Evolutionary conservation across 92 coral and sea anemone species (phyloP), one percentile per base, ranked within the genome.

Genomic region (Bergia puertoricense): DNA sequence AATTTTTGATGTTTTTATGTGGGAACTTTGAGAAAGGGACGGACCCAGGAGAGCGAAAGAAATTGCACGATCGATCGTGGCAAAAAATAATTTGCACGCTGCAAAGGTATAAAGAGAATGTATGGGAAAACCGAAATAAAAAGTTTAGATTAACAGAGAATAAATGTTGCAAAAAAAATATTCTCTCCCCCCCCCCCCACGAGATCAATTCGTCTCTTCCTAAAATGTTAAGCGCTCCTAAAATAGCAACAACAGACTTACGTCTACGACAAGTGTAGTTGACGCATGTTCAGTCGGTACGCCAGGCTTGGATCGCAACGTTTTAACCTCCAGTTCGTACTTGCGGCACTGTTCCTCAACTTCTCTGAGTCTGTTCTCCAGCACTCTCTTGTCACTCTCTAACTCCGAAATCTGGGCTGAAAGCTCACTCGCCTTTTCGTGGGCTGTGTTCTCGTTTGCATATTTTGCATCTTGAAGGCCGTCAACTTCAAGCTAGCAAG

Each of bases 211-310:
- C 30, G 30, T 30, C 30, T 30, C 30, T 30, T 30, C 30, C 30
- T 30, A 30, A 30, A 30, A 30, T 30, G 30, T 30, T 30, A 30
- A 30, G 30, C 30, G 30, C 46, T 13, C 13, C 54, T 54, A 11
- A 54, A 10, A 54, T 54, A 54, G 14, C 59, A 13, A 8, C 18
- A 54, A 13, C 59, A 40, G 6, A 84, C 87, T 69, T 84, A 92
- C 94, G 50, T 93, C 96, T 65, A 95, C 76, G 46, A 92, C 88
- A n/a, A 95, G 85, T 18, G 98, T 95, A 11, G 98, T 93, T 16
- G 98, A 93, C n/a, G 98, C 96, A 75, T 95, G 95, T 16, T 91
- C 93, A 81, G 93, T 94, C 14, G 84, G 92, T 69, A 65, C 90
- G 79, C 38, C 78, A 73, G 75, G 94, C 90, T 88, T 93, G 80